Conservation (phyloP, 2,797 vertebrate species). For the Limnodromus scolopaceus region DNA sequence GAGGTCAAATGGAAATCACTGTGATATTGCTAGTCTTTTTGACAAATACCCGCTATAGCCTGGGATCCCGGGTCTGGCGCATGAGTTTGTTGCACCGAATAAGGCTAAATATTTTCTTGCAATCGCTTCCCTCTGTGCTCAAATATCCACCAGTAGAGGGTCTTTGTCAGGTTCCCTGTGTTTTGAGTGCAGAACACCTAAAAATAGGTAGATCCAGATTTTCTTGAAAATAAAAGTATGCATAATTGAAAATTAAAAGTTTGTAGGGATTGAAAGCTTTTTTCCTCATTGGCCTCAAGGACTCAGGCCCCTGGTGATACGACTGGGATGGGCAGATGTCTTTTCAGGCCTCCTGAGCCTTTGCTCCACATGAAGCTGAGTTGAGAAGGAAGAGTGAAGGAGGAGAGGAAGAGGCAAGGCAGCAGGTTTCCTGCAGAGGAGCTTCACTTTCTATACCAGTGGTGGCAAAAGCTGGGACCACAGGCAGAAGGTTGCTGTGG, state of each 20-base stretch:
- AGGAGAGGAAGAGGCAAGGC: not conserved
- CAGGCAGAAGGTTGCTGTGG: not conserved
- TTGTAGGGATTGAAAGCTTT: not conserved
- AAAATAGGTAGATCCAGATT: not conserved
- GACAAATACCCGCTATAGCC: not conserved
- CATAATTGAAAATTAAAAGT: not conserved
- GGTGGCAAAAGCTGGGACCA: not conserved
- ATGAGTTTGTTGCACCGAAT: not conserved
- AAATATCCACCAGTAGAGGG: not conserved
- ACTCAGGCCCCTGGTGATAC: not conserved
- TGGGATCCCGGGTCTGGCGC: not conserved
- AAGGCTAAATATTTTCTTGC: not conserved
- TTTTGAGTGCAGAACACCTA: not conserved
- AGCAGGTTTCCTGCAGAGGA: not conserved
- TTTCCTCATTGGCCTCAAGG: not conserved
- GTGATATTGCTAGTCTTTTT: not conserved
- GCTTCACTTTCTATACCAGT: not conserved
- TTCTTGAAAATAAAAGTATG: not conserved
- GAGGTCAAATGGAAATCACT: not conserved
- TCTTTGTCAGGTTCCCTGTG: not conserved
- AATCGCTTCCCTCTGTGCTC: not conserved
- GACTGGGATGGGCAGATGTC: not conserved
- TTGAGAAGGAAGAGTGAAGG: not conserved
- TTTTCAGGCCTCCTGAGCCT: not conserved
- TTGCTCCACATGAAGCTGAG: not conserved